Evolutionary conservation across 2,797 vertebrate species (phyloP), one percentile per base, ranked within the genome.

Genomic region (Protosalanx chinensis): DNA sequence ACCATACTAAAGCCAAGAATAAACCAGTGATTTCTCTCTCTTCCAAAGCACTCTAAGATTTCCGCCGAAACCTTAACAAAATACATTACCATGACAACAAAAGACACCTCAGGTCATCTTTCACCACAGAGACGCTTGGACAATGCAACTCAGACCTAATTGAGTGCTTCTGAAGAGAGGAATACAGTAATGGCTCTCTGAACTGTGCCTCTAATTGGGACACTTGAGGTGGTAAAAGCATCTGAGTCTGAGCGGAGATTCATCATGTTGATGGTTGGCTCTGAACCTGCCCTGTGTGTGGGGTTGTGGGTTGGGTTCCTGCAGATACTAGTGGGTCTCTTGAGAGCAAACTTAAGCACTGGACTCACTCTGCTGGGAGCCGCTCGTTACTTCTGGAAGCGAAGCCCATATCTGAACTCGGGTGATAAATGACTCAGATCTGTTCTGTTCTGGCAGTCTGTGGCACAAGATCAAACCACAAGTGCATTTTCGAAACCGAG

Each of bases 351-450:
- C 67, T 75, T 82, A 58, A 23, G 10, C 30, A 33, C 41, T 6
- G 32, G 23, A 29, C 46, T 12, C 41, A 64, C 30, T 7, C 49
- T 75, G 79, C 66, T 62, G 76, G 78, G 78, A 86, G 83, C 80
- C 77, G 80, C 85, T 90, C 85, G 77, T 90, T 90, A 88, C 62
- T 82, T 77, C 80, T 68, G 61, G 81, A 88, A 82, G 77, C 82
- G 79, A 66, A 80, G 72, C 84, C 72, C 73, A 75, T 80, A 84
- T 90, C 86, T 87, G 79, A 72, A 76, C 62, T 2, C 73, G 60
- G 71, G 84, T 91, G 91, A 92, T 90, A 72, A 87, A 92, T 87
- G 88, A 90, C 83, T 65, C 49, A 49, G 74, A 84, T 79, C 70
- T 79, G 78, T 67, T 59, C 53, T 67, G 76, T 46, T 83, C 76